Base-by-base conservation (phyloP, 2,113 vertebrate species). In the Misgurnus mizolepis region DNA sequence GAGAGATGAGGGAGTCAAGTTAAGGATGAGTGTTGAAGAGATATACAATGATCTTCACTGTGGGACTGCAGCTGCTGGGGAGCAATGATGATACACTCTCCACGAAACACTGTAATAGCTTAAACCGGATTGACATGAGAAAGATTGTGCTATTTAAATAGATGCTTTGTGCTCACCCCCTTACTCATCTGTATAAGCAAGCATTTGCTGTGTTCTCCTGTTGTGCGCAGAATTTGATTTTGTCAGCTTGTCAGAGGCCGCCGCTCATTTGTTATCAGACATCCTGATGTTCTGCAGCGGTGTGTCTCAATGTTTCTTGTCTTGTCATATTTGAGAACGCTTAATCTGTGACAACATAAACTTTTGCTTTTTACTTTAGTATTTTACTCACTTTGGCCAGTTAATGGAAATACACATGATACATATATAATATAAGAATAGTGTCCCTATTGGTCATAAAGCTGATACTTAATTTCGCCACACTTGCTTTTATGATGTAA, bases 11-110 rank as follows among this genome's bases (percentile, higher is more conserved):
- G n/a, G n/a, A 27, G 22, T 9, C 22, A 66, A 83, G 72, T 1
- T 7, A 71, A 85, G 80, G 71, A 66, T 76, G 81, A 76, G 82
- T 80, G 68, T 86, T 82, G 75, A 83, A 82, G 61, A 80, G 74
- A 78, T 49, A 73, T 72, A 82, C 71, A 76, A 58, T 86, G 84
- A 72, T 72, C 67, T 82, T 73, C 76, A 64, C 77, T 40, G 83
- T 71, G 81, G 82, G 74, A 83, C 71, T 84, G 81, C 11, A 34
- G 41, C 80, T 79, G 74, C 76, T 67, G 27, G 53, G 76, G 65
- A 76, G 55, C 14, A 79, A 61, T 70, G 58, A 85, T 83, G 80
- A 86, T 61, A 55, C 64, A 74, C 71, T 85, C 2, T 67, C 68
- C 34, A 22, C 7, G 8, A 49, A 58, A 34, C 50, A 77, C 7